phyloP scores from a whole-genome alignment of 1,140 invertebrate genomes.

The Schlechtendalia chinensis region DNA sequence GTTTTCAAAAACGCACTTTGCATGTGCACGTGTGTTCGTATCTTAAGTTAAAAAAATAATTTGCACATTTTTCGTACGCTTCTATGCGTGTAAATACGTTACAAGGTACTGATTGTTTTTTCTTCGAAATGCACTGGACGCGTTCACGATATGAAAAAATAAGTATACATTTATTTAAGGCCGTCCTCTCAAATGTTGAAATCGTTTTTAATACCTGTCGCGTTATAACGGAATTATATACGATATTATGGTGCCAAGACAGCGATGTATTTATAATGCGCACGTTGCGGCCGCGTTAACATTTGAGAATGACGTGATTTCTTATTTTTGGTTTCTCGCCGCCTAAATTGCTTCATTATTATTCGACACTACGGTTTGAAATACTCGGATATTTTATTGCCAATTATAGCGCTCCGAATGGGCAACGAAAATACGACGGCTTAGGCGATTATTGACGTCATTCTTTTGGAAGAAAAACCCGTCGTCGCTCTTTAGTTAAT shows the following conservation, averaged over 20 bases:
- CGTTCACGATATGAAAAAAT: too few relatives aligned
- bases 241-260: not conserved
- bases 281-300: not conserved
- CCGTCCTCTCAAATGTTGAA: not conserved
- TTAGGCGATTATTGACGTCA: not conserved
- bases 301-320: not conserved
- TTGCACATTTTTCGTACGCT: too few relatives aligned
- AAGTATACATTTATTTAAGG: too few relatives aligned
- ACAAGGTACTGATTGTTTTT: too few relatives aligned
- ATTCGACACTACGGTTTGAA: not conserved
- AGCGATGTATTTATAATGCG: not conserved
- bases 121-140: too few relatives aligned
- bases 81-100: too few relatives aligned
- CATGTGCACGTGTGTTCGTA: too few relatives aligned
- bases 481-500: not conserved
- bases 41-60: too few relatives aligned
- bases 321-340: not conserved
- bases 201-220: too few relatives aligned
- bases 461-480: not conserved
- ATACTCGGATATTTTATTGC: slow-evolving; percentile 5
- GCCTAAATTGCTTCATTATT: not conserved
- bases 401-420: not conserved
- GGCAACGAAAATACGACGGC: not conserved
- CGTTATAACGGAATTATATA: too few relatives aligned
- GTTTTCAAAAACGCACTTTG: too few relatives aligned